phyloP scores from a whole-genome alignment of 2,888 invertebrate genomes.

The Heteropelma amictum region DNA sequence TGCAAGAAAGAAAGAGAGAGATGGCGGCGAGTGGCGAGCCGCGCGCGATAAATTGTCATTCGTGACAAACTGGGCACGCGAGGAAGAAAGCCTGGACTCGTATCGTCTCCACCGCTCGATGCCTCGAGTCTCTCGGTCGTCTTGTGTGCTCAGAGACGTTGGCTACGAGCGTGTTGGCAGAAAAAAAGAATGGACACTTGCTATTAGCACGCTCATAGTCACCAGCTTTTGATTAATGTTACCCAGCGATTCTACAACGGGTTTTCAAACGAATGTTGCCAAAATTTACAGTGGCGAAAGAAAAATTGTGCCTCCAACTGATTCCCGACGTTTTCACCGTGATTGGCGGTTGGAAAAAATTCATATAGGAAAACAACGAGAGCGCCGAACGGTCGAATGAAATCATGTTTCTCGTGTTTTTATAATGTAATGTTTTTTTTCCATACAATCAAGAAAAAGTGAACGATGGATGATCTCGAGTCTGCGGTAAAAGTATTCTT shows the following conservation, averaged over 20 bases:
- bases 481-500: too few species aligned
- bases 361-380: too few species aligned
- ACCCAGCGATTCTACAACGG: too few species aligned
- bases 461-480: too few species aligned
- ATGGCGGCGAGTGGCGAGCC: conserved; percentile 50
- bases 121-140: neutral
- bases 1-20: conserved; percentile 13
- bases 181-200: neutral
- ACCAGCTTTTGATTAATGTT: too few species aligned
- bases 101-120: conserved; percentile 10
- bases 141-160: conserved; percentile 5
- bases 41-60: conserved; percentile 67
- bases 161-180: neutral
- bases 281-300: neutral
- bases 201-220: neutral
- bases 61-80: conserved; percentile 68
- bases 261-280: neutral
- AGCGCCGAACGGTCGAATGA: too few species aligned
- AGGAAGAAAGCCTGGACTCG: conserved; percentile 52
- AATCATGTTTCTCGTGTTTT: too few species aligned
- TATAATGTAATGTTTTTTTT: too few species aligned
- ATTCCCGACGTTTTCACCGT: too few species aligned
- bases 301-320: neutral
- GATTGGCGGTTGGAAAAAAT: too few species aligned
- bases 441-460: too few species aligned